These are phyloP conservation scores for Brachionus manjavacas DNA, from an alignment of 1,140 invertebrate species.

Conservation along the genomic window DNA sequence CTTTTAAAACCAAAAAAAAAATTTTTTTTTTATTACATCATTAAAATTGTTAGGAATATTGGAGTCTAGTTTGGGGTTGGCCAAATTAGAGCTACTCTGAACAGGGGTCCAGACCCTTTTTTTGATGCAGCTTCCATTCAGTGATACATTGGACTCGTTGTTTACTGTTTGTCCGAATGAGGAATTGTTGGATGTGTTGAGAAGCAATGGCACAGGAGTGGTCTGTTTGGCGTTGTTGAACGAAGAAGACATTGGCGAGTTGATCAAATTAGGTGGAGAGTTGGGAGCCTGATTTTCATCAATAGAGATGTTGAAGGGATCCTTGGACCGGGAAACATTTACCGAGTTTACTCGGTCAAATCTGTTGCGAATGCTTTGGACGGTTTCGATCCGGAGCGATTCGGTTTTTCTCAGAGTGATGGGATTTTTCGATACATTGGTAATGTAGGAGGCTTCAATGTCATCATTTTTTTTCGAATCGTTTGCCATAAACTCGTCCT, in stretches of 20 bases:
- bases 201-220: background rate
- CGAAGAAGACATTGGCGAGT: slow-evolving; percentile 2
- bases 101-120: slow-evolving; percentile 40
- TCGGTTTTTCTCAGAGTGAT: slow-evolving; percentile 35
- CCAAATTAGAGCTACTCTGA: slow-evolving; percentile 22
- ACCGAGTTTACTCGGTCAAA: slow-evolving; percentile 31
- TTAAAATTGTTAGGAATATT: slow-evolving; percentile 27
- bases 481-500: background rate
- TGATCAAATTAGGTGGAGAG: slow-evolving; percentile 11
- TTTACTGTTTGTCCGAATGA: background rate
- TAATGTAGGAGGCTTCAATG: slow-evolving; percentile 29
- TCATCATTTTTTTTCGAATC: slow-evolving; percentile 10
- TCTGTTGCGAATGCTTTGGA: slow-evolving; percentile 30
- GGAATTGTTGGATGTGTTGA: background rate
- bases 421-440: slow-evolving; percentile 39
- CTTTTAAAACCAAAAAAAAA: background rate
- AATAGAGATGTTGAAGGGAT: background rate
- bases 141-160: background rate
- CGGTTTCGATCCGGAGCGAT: slow-evolving; percentile 33
- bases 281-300: background rate
- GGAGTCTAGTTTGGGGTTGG: background rate
- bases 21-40: background rate
- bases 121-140: slow-evolving; percentile 32
- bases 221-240: background rate
- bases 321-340: background rate